Percentiles rank a stretch among this genome's conserved stretches.
These are phyloP conservation scores for Troides oblongomaculatus DNA, from an alignment of 2,888 invertebrate genomes.

Conservation along the genomic window DNA sequence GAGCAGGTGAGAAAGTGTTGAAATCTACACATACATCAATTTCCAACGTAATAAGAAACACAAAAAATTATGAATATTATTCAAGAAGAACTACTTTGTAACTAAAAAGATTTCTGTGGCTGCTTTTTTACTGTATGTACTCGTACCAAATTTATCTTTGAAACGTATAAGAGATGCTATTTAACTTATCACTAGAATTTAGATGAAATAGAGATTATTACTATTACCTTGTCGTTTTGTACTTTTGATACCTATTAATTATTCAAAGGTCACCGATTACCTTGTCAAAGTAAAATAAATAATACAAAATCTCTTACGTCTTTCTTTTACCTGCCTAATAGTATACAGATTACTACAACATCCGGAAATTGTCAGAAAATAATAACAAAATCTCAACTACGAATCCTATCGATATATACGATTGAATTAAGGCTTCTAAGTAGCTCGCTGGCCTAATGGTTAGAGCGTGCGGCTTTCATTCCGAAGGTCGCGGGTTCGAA, in stretches of 20 bases:
- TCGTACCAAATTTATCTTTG: constrained; percentile 61
- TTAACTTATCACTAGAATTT: constrained; percentile 67
- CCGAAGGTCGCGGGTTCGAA: too few species aligned
- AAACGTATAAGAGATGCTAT: constrained; percentile 63
- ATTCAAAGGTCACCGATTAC: constrained; percentile 77
- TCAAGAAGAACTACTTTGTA: too few species aligned
- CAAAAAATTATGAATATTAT: not conserved
- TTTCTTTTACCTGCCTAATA: constrained; percentile 24
- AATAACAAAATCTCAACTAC: too few species aligned
- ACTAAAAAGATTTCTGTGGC: not conserved
- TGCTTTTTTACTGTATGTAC: constrained; percentile 40
- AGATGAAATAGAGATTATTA: constrained; percentile 71
- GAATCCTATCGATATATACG: too few species aligned
- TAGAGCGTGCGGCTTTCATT: too few species aligned
- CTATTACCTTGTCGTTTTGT: constrained; percentile 71
- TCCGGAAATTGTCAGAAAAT: too few species aligned
- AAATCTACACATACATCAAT: too few species aligned
- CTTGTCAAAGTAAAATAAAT: constrained; percentile 78
- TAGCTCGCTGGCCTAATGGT: too few species aligned
- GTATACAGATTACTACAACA: too few species aligned
- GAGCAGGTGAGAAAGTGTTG: too few species aligned
- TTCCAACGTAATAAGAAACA: not conserved
- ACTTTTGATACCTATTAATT: constrained; percentile 76
- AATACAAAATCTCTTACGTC: constrained; percentile 55
- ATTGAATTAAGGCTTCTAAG: too few species aligned